These are phyloP conservation scores for Campylorhamphus procurvoides DNA, from an alignment of 2,113 vertebrate genomes.

Conservation along the genomic window DNA sequence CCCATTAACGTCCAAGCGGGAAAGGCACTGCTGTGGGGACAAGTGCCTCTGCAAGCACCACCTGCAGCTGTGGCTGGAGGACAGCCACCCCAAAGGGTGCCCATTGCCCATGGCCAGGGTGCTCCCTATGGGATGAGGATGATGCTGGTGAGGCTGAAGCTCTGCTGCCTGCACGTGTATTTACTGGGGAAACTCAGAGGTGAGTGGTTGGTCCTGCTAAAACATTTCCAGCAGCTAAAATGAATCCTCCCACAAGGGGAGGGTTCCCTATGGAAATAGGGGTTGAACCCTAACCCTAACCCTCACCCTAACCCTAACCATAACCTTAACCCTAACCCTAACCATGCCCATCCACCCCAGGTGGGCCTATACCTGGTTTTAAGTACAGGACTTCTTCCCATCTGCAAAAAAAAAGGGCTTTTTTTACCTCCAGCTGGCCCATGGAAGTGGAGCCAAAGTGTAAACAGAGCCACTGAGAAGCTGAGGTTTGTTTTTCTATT, in stretches of 20 bases:
- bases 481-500: conserved; percentile 37
- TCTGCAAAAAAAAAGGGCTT: not conserved
- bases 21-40: not conserved
- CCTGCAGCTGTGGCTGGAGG: not conserved
- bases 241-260: rapidly evolving
- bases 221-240: not conserved
- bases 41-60: rapidly evolving
- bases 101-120: not conserved
- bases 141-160: not conserved
- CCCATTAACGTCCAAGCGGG: not conserved
- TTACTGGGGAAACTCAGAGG: not conserved
- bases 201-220: not conserved
- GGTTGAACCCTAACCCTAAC: not conserved
- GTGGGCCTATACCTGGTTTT: not conserved
- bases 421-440: not conserved
- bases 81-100: not conserved
- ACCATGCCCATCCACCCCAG: rapidly evolving
- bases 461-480: not conserved
- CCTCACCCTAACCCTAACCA: too few relatives aligned
- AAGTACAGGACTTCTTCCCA: not conserved
- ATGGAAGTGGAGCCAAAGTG: not conserved
- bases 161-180: rapidly evolving
- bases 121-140: not conserved
- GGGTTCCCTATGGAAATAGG: not conserved
- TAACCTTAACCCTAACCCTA: too few relatives aligned